Percentiles rank a stretch among this genome's conserved stretches.
These are phyloP conservation scores for Octonoba sinensis DNA, from an alignment of 2,888 invertebrate genomes.

Conservation along the genomic window DNA sequence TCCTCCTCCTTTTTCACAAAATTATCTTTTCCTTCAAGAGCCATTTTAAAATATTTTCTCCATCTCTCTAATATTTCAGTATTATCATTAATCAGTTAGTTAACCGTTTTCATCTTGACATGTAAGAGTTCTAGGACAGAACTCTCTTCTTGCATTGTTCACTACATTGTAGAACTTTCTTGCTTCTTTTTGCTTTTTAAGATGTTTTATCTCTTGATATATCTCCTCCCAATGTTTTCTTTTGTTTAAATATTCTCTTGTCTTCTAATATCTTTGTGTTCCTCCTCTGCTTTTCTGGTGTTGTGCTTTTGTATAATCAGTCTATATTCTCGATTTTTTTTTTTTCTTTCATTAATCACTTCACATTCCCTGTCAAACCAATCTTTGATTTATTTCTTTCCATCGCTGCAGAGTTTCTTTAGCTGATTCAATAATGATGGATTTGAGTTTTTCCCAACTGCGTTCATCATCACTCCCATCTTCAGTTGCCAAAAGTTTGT, in stretches of 20 bases:
- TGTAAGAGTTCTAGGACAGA: constrained; percentile 11
- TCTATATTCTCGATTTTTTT: background rate
- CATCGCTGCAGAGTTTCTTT: background rate
- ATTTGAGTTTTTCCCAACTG: constrained; percentile 5
- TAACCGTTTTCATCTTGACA: constrained; percentile 1
- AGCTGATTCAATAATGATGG: background rate
- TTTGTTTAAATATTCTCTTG: constrained; percentile 11
- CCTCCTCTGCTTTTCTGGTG: constrained; percentile 10
- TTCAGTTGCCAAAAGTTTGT: background rate
- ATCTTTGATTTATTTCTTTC: background rate
- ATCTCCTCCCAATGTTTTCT: background rate
- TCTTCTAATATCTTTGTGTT: constrained; percentile 15
- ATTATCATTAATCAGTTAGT: constrained; percentile 14
- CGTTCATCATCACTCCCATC: background rate
- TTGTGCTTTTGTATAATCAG: constrained; percentile 9
- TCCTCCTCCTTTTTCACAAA: too few species aligned
- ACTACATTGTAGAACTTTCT: background rate
- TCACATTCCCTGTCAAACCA: background rate
- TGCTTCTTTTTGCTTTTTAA: constrained; percentile 11
- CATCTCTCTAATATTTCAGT: constrained; percentile 2
- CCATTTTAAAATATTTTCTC: background rate
- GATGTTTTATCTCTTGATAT: background rate
- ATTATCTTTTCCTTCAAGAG: too few species aligned
- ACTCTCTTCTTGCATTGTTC: background rate
- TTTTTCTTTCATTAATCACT: background rate